A percentile compares a stretch with the other conserved stretches of the same genome.
These are phyloP conservation scores for Bruchidius siliquastri DNA, from an alignment of 2,888 invertebrate species.

Conservation along the genomic window DNA sequence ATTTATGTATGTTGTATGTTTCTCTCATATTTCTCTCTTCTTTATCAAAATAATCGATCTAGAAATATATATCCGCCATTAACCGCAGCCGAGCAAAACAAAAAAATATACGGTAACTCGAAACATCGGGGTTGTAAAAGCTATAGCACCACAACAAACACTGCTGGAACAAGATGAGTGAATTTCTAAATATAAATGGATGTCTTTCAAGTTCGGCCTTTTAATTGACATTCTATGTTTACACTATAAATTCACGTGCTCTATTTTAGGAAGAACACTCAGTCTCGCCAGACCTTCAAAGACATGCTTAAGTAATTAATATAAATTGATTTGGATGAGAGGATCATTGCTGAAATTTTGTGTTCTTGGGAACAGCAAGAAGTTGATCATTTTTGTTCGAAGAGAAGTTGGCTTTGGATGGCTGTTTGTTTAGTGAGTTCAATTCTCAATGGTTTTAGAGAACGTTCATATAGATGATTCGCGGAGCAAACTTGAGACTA, in stretches of 20 bases:
- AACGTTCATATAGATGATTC: no score
- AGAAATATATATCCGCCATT: neutral
- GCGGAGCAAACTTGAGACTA: no score
- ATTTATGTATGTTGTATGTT: no score
- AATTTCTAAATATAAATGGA: conserved; percentile 23
- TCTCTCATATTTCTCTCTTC: neutral
- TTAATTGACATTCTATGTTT: conserved; percentile 25
- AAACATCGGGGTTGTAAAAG: conserved; percentile 11
- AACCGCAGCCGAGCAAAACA: neutral
- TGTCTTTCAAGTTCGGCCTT: conserved; percentile 20
- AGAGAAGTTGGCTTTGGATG: no score
- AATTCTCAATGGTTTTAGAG: no score
- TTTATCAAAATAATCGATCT: neutral
- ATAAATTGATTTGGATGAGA: neutral
- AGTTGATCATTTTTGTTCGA: no score
- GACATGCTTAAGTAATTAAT: neutral
- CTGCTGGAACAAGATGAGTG: conserved; percentile 13
- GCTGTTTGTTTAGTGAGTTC: no score
- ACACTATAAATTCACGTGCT: conserved; percentile 22
- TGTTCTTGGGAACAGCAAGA: no score
- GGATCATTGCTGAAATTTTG: neutral
- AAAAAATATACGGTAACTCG: neutral
- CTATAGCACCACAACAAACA: conserved; percentile 11
- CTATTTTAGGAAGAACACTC: conserved; percentile 21
- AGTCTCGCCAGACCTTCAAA: conserved; percentile 1